A percentile compares a stretch with the other conserved stretches of the same genome.
These are phyloP conservation scores for Acropora yongei DNA, from an alignment of 64 coral and sea anemone genomes.

Conservation along the genomic window DNA sequence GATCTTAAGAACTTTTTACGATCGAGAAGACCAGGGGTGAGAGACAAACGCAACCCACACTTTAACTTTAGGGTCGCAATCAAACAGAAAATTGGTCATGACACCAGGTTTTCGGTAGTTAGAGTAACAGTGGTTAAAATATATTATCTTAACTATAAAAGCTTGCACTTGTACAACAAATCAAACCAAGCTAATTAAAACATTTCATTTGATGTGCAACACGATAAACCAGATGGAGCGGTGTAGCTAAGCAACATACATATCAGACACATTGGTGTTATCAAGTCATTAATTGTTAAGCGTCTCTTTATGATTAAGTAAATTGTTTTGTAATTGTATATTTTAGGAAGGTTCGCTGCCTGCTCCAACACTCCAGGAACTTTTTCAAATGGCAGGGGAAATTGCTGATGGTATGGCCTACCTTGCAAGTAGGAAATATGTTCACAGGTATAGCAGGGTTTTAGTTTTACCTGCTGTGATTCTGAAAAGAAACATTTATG, in stretches of 20 bases:
- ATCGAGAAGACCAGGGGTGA: slow-evolving; percentile 90
- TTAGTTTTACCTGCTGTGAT: not conserved
- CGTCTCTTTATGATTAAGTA: not conserved
- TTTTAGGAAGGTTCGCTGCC: slow-evolving; percentile 78
- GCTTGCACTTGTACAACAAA: too few relatives aligned
- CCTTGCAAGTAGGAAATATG: slow-evolving; percentile 90
- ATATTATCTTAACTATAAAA: too few relatives aligned
- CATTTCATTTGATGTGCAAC: too few relatives aligned
- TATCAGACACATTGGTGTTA: too few relatives aligned
- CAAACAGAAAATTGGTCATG: too few relatives aligned
- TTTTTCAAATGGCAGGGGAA: slow-evolving; percentile 95
- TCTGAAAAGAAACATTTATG: not conserved
- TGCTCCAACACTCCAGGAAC: slow-evolving; percentile 81
- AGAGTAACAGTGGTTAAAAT: too few relatives aligned
- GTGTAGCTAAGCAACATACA: too few relatives aligned
- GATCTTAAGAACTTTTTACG: slow-evolving; percentile 96
- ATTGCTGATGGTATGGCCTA: slow-evolving; percentile 99
- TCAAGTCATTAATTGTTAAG: not conserved
- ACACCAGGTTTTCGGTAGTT: not conserved
- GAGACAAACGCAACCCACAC: not conserved
- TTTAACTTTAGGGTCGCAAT: not conserved
- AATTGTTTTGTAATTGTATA: not conserved
- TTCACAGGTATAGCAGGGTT: slow-evolving; percentile 81
- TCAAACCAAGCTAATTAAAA: too few relatives aligned
- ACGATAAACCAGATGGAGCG: too few relatives aligned